Base-by-base conservation (phyloP, 2,888 invertebrate genomes). In the Lydus trimaculatus region DNA sequence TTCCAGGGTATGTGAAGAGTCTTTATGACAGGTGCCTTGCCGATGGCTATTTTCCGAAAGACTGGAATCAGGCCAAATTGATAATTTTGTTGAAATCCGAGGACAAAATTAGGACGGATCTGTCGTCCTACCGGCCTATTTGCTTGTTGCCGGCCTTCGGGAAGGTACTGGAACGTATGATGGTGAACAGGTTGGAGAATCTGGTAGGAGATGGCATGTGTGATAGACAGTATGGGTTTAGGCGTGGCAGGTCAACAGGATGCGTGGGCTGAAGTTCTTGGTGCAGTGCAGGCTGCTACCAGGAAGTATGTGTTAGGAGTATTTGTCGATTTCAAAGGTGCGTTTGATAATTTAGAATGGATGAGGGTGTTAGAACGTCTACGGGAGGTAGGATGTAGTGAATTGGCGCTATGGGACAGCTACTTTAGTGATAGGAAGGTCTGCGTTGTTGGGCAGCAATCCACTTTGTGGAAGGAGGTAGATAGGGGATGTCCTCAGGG, bases 321-420 rank as follows among this genome's bases (percentile, higher is more conserved):
- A 2, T 69, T 71, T 61, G 66, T 71, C 0, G 69, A 71, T 25
- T 71, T 69, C 13, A 66, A 60, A n/a, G 64, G 68, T 11, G 66
- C 69, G 15, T 71, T 71, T 31, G 69, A 71, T 23, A 36, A 63
- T 23, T 31, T 71, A 4, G 25, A 23, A 15, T 71, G 68, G 71
- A 13, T 11, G 15, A 11, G 33, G 4, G 61, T 69, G 7, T 1
- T 71, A n/a, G 15, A 13, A 36, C n/a, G n/a, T n/a, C n/a, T n/a
- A n/a, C n/a, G n/a, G n/a, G n/a, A n/a, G n/a, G 0, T 63, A 5
- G 63, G 31, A n/a, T 69, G 66, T n/a, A n/a, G n/a, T n/a, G n/a
- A 65, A 66, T 31, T 8, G 61, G 25, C 31, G 4, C 15, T 70
- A 2, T 66, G 64, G 64, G 11, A 39, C 20, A 58, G 56, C 17